A percentile compares a stretch with the other conserved stretches of the same genome.
Evolutionary conservation across 92 coral and sea anemone genomes (phyloP).

Genomic region (Galaxea fascicularis): DNA sequence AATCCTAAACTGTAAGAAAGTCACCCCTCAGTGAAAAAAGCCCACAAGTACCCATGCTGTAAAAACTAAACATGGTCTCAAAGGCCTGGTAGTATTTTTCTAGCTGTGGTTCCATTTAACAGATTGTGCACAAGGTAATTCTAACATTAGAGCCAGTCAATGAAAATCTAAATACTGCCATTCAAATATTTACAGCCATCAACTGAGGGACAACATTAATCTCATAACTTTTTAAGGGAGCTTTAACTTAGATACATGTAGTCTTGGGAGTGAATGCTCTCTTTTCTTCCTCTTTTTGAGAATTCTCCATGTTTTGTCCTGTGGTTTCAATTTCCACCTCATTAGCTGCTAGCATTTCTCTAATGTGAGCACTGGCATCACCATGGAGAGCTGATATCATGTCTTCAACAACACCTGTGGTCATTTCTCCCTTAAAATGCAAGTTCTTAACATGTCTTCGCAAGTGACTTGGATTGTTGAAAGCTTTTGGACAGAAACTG

Average conservation of each 20-base stretch:
- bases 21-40: no score
- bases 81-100: no score
- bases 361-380: conserved; percentile 26
- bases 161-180: no score
- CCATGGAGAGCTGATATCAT: conserved; percentile 53
- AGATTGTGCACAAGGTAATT: no score
- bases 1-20: no score
- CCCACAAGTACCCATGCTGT: no score
- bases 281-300: background rate
- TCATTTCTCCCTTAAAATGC: conserved; percentile 80
- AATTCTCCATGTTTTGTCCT: background rate
- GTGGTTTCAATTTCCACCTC: conserved; percentile 3
- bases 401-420: conserved; percentile 52
- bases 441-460: conserved; percentile 94
- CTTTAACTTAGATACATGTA: background rate
- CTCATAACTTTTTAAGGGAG: background rate
- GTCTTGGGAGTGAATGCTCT: background rate
- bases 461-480: conserved; percentile 96
- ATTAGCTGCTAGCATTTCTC: background rate
- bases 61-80: no score
- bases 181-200: no score
- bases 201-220: background rate
- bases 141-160: no score
- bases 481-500: conserved; percentile 93
- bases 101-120: no score